Conservation (phyloP, 2,888 invertebrate genomes). For the Resseliella maxima region DNA sequence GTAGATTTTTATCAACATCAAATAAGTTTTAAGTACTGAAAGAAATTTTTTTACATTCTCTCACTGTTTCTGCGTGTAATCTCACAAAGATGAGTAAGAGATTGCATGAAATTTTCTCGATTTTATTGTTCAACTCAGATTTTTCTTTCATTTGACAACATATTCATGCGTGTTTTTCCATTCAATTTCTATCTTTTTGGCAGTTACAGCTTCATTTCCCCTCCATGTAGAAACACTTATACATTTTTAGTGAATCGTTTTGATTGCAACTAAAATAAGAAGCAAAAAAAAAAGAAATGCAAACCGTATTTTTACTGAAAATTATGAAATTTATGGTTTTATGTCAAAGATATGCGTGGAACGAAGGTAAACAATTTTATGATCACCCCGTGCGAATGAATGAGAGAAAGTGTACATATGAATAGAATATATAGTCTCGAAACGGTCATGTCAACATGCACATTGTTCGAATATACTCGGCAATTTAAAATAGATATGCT, state of each 20-base stretch:
- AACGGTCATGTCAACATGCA: slow-evolving; percentile 5
- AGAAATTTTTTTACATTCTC: neutral
- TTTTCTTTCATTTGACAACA: too few species aligned
- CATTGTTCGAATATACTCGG: neutral
- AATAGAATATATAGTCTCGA: neutral
- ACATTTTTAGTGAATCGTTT: too few species aligned
- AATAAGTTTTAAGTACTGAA: neutral
- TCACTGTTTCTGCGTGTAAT: too few species aligned
- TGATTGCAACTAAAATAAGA: too few species aligned
- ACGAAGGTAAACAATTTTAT: neutral
- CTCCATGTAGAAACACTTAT: too few species aligned
- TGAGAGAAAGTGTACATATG: neutral
- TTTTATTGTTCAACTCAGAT: too few species aligned
- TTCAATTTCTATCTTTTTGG: too few species aligned
- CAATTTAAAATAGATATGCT: slow-evolving; percentile 14
- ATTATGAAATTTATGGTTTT: neutral
- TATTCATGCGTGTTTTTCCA: too few species aligned
- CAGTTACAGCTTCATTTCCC: too few species aligned
- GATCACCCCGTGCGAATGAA: slow-evolving; percentile 33
- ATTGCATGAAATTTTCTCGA: too few species aligned
- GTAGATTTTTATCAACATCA: neutral
- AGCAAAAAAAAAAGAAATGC: too few species aligned
- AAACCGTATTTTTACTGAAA: neutral
- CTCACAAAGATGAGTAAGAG: too few species aligned
- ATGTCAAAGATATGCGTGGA: neutral